Base-by-base conservation (phyloP, 2,888 invertebrate genomes). In the Mythimna impura region DNA sequence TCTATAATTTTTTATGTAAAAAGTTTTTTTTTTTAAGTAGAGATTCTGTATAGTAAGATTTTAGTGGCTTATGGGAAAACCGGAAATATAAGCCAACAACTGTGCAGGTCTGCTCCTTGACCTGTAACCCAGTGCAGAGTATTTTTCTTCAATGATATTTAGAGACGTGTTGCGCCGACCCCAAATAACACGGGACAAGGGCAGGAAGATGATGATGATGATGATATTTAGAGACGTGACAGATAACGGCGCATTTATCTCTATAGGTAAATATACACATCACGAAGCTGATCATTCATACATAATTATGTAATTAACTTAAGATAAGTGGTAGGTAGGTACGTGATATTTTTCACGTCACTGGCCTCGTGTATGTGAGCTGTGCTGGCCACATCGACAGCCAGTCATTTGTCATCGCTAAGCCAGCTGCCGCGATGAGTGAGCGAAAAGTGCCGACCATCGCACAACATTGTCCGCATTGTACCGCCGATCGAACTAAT, bases 401-500 rank as follows among this genome's bases (percentile, higher is more conserved):
- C 73, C 82, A 85, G 88, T 91, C 90, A 91, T 93, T 93, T 92
- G 92, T 93, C 92, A 92, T 92, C 86, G 76, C 67, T 67, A 66
- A 78, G 76, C 77, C 92, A 93, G 95, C 95, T 94, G 95, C 91
- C 89, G 89, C 89, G 92, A 95, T 96, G 96, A 96, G 93, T 93
- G 93, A 92, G 94, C 95, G 92, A 94, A 96, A 95, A 90, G 86
- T 89, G 85, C 86, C 89, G 85, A 80, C 84, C 87, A 87, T 88
- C 89, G 88, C 90, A 91, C 93, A 92, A 93, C 96, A 95, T 96
- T 90, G 94, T 91, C 89, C 84, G 93, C 94, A 96, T 96, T 94
- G 95, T 94, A 92, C 88, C 84, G 89, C 87, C 83, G 93, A 95
- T 94, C 94, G 89, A 91, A 92, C 94, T 95, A 96, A 96, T 96